Evolutionary conservation across 37 sponge, comb jelly and placozoan genomes (phyloP).

Genomic region (Hexactinellida sp.): DNA sequence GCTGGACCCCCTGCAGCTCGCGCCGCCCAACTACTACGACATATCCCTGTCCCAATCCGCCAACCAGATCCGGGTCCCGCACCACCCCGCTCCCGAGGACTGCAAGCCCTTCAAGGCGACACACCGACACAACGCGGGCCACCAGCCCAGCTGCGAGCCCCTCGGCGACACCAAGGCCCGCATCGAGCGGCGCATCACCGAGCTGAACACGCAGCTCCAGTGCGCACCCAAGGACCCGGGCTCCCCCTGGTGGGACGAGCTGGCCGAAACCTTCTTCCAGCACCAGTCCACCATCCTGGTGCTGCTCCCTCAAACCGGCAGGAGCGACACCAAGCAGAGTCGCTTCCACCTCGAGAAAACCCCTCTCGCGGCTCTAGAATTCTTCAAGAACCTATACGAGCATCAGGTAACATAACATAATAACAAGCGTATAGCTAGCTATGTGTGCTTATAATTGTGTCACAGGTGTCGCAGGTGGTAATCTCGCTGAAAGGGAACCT

Average conservation of each 20-base stretch:
- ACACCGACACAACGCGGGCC: background rate
- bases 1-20: background rate
- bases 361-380: background rate
- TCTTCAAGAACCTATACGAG: background rate
- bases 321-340: background rate
- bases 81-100: background rate
- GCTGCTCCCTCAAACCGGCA: background rate
- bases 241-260: constrained; percentile 11
- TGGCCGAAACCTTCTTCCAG: background rate
- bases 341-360: background rate
- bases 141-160: background rate
- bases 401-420: constrained; percentile 4
- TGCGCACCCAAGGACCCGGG: background rate
- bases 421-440: background rate
- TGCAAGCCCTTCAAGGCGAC: background rate
- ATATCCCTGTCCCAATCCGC: background rate
- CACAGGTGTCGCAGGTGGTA: background rate
- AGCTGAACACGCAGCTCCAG: background rate
- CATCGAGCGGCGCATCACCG: background rate
- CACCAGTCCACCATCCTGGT: background rate
- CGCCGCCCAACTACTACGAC: constrained; percentile 1
- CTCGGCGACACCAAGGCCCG: background rate
- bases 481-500: background rate
- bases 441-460: background rate
- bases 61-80: background rate